A percentile compares a stretch with the other conserved stretches of the same genome.
Evolutionary conservation across 1,140 invertebrate species (phyloP).

Genomic region (Dinoponera quadriceps): DNA sequence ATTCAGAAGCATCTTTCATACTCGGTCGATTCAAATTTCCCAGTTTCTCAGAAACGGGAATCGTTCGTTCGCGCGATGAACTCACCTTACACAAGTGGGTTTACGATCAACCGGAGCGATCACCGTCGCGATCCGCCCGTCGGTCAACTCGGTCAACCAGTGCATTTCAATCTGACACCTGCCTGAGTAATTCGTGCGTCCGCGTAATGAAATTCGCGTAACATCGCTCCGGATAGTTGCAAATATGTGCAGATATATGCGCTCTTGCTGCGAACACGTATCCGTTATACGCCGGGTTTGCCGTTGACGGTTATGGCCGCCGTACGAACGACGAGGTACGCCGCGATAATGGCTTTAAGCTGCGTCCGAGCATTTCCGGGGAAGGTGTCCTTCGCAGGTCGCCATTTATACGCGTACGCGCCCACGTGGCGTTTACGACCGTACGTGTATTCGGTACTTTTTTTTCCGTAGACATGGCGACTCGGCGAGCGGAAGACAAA

Average conservation of each 20-base stretch:
- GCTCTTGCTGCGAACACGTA: constrained; percentile 34
- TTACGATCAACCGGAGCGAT: constrained; percentile 33
- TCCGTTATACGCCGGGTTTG: constrained; percentile 49
- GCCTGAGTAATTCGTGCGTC: constrained; percentile 56
- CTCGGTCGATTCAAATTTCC: neutral
- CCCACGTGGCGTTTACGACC: neutral
- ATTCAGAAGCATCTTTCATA: neutral
- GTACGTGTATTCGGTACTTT: too few relatives aligned
- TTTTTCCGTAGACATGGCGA: neutral
- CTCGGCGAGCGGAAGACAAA: neutral
- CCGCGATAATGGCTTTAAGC: constrained; percentile 52
- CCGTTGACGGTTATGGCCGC: constrained; percentile 56
- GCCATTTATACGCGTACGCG: constrained; percentile 9
- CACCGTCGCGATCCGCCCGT: constrained; percentile 33
- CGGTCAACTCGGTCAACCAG: constrained; percentile 59
- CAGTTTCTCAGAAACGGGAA: neutral
- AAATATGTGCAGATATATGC: constrained; percentile 59
- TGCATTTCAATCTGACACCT: constrained; percentile 64
- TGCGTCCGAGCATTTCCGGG: constrained; percentile 7
- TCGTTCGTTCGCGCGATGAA: neutral
- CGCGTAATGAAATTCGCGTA: constrained; percentile 58
- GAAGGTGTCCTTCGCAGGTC: constrained; percentile 34
- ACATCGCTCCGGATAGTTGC: constrained; percentile 40
- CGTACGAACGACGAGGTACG: constrained; percentile 30
- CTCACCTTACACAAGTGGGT: neutral